These are phyloP conservation scores for Tachysurus fulvidraco DNA, from an alignment of 2,113 vertebrate species.

Conservation along the genomic window DNA sequence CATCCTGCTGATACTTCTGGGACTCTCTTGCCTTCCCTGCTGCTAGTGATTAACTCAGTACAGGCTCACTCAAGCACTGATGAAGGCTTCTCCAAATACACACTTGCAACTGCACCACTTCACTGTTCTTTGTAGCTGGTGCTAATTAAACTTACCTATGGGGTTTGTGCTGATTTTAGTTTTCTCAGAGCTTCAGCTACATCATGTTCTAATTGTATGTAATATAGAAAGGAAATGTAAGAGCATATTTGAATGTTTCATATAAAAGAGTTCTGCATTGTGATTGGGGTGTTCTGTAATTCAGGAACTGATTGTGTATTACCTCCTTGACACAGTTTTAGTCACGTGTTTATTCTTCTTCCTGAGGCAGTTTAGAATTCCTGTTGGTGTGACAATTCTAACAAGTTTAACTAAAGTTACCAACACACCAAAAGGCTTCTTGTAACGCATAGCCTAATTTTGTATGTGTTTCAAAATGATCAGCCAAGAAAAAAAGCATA, in stretches of 20 bases:
- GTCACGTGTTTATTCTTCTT: conserved; percentile 21
- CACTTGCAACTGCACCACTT: conserved; percentile 39
- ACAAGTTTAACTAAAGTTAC: neutral
- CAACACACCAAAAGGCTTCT: neutral
- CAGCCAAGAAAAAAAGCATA: neutral
- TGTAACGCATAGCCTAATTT: neutral
- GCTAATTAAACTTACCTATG: conserved; percentile 26
- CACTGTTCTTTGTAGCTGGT: conserved; percentile 17
- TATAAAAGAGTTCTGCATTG: neutral
- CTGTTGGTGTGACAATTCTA: conserved; percentile 1
- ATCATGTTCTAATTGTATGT: neutral
- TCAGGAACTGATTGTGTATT: conserved; percentile 17
- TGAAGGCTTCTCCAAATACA: conserved; percentile 43
- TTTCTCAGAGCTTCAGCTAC: neutral
- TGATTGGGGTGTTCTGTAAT: conserved; percentile 10
- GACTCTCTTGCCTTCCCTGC: conserved; percentile 36
- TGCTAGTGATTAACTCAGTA: conserved; percentile 49
- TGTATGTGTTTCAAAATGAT: neutral
- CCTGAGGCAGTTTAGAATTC: conserved; percentile 22
- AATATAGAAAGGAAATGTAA: neutral
- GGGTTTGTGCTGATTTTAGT: conserved; percentile 13
- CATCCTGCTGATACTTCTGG: conserved; percentile 43
- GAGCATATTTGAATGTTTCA: neutral
- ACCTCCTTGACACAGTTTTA: conserved; percentile 16
- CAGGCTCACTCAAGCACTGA: conserved; percentile 35